phyloP scores from a whole-genome alignment of 2,797 vertebrate species.

The Microchirus variegatus region DNA sequence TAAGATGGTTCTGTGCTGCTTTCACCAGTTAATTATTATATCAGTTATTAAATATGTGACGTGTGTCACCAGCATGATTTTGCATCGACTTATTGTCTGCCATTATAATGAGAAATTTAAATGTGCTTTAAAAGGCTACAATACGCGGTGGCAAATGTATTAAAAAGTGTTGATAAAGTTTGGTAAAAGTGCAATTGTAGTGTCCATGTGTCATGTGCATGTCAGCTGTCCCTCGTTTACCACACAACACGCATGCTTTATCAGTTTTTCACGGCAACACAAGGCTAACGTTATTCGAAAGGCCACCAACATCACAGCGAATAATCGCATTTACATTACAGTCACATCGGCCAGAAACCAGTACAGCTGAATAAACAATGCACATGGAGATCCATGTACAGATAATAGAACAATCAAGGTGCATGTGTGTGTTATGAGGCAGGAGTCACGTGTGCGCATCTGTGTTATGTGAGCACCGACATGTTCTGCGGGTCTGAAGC shows the following conservation, averaged over 20 bases:
- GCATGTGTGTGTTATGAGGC: slow-evolving; percentile 1
- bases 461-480: slow-evolving; percentile 8
- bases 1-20: too few species aligned
- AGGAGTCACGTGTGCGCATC: not conserved
- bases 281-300: slow-evolving; percentile 21
- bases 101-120: slow-evolving; percentile 4
- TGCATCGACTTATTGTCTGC: not conserved
- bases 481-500: slow-evolving; percentile 12
- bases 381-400: too few species aligned
- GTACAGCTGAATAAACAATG: slow-evolving; percentile 50
- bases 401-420: not conserved
- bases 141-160: not conserved
- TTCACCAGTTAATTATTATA: too few species aligned
- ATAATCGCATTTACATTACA: slow-evolving; percentile 32
- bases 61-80: not conserved
- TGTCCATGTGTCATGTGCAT: not conserved
- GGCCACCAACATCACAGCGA: slow-evolving; percentile 28
- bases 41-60: too few species aligned
- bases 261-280: slow-evolving; percentile 16
- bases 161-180: not conserved
- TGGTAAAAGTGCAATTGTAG: not conserved
- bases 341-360: slow-evolving; percentile 26
- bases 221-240: slow-evolving; percentile 2
- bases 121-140: not conserved
- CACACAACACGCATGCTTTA: not conserved